Evolutionary conservation across 2,113 vertebrate species (phyloP).

Genomic region (Tenebrosternarchus preto): DNA sequence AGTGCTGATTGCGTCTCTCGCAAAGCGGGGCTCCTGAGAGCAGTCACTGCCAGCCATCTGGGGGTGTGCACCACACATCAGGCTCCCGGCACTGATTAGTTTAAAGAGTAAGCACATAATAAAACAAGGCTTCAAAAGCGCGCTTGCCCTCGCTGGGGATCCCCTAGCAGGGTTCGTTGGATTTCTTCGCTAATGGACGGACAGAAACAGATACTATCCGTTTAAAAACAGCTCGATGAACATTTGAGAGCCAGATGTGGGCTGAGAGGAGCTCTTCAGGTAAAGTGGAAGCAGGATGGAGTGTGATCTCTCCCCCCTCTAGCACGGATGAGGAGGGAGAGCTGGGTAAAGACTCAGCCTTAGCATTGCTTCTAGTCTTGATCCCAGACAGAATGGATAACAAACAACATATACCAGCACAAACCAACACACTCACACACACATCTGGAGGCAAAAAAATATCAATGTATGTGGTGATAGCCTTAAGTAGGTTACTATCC

Average conservation of each 20-base stretch:
- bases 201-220: constrained; percentile 47
- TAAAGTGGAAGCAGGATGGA: not conserved
- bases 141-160: not conserved
- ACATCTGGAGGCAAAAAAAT: not conserved
- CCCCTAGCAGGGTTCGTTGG: constrained; percentile 1
- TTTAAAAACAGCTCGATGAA: constrained; percentile 59
- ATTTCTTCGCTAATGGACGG: constrained; percentile 13
- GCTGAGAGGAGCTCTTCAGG: constrained; percentile 7
- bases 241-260: constrained; percentile 58
- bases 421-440: not conserved
- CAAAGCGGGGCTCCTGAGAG: constrained; percentile 20
- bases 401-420: not conserved
- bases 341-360: not conserved
- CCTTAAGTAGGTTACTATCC: not conserved
- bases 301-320: no score
- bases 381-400: not conserved
- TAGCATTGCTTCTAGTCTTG: not conserved
- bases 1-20: constrained; percentile 2
- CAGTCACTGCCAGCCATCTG: constrained; percentile 36
- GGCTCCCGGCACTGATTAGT: constrained; percentile 20
- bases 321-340: not conserved
- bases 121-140: constrained; percentile 7
- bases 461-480: not conserved
- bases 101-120: constrained; percentile 32
- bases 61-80: constrained; percentile 36